phyloP scores from a whole-genome alignment of 2,888 invertebrate genomes.

The Drosophila sordidula region DNA sequence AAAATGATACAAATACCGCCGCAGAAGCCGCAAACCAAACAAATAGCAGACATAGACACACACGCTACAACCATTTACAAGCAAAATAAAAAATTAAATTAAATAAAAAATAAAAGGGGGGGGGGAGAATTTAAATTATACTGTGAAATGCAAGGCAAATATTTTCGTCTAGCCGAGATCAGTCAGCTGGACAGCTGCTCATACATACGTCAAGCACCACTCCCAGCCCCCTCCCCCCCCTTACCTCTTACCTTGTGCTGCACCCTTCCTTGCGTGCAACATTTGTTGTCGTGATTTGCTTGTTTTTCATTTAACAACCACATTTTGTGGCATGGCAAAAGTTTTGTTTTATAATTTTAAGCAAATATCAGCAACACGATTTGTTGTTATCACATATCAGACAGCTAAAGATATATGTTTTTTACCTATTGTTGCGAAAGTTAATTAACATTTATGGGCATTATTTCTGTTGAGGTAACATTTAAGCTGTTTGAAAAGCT shows the following conservation, averaged over 20 bases:
- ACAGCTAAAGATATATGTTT: constrained; percentile 2
- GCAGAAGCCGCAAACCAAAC: constrained; percentile 76
- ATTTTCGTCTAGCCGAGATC: constrained; percentile 75
- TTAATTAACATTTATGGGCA: constrained; percentile 11
- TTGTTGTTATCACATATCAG: constrained; percentile 17
- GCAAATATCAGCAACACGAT: constrained; percentile 56
- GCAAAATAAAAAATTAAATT: constrained; percentile 17
- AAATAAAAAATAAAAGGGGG: constrained; percentile 17
- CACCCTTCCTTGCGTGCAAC: neutral
- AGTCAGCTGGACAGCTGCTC: constrained; percentile 45
- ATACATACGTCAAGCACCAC: constrained; percentile 17
- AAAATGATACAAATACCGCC: constrained; percentile 76
- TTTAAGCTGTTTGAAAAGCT: neutral
- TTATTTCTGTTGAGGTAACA: neutral
- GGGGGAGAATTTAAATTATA: constrained; percentile 63
- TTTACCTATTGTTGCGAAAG: neutral
- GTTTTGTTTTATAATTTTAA: constrained; percentile 73
- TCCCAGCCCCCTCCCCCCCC: neutral
- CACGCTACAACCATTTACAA: constrained; percentile 57
- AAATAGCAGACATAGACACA: constrained; percentile 58
- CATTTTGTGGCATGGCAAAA: constrained; percentile 63
- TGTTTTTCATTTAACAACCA: constrained; percentile 72
- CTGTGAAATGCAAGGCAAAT: constrained; percentile 70
- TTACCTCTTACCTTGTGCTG: no score
- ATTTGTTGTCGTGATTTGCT: constrained; percentile 68